These are phyloP conservation scores for Enteromius viviparus DNA, from an alignment of 2,797 vertebrate species.

Conservation along the genomic window DNA sequence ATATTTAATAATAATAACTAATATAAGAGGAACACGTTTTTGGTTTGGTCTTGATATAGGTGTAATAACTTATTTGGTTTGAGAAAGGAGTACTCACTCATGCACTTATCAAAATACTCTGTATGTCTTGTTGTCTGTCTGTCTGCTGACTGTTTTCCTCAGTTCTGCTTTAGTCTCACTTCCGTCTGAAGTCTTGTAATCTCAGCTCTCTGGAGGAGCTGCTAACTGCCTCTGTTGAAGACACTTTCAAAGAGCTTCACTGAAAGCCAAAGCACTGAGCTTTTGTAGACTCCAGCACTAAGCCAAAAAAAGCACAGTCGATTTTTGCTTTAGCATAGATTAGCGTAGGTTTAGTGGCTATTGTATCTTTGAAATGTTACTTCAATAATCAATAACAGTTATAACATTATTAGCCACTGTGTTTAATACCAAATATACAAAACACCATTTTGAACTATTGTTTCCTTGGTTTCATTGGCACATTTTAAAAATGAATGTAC, in stretches of 20 bases:
- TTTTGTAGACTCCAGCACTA: slow-evolving; percentile 45
- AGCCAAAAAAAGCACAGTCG: slow-evolving; percentile 29
- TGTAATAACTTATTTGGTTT: neutral
- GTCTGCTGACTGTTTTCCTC: neutral
- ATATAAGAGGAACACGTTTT: neutral
- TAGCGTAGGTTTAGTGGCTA: slow-evolving; percentile 22
- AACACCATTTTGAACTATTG: neutral
- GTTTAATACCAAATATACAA: neutral
- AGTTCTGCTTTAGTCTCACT: slow-evolving; percentile 7
- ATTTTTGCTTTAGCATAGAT: slow-evolving; percentile 24
- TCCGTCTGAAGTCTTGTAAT: slow-evolving; percentile 50
- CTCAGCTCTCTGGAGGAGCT: slow-evolving; percentile 43
- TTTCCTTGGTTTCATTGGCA: neutral
- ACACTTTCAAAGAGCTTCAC: slow-evolving; percentile 48
- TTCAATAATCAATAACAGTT: neutral
- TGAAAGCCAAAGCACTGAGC: slow-evolving; percentile 31
- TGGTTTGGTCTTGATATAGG: slow-evolving; percentile 9
- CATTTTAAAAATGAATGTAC: neutral
- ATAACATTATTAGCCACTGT: neutral
- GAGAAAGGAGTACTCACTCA: neutral
- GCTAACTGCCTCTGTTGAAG: slow-evolving; percentile 40
- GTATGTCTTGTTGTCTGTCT: neutral
- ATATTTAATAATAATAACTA: neutral
- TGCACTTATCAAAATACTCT: slow-evolving; percentile 3
- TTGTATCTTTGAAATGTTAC: neutral